Conservation (phyloP, 2,113 vertebrate species). For the Fregetta grallaria region DNA sequence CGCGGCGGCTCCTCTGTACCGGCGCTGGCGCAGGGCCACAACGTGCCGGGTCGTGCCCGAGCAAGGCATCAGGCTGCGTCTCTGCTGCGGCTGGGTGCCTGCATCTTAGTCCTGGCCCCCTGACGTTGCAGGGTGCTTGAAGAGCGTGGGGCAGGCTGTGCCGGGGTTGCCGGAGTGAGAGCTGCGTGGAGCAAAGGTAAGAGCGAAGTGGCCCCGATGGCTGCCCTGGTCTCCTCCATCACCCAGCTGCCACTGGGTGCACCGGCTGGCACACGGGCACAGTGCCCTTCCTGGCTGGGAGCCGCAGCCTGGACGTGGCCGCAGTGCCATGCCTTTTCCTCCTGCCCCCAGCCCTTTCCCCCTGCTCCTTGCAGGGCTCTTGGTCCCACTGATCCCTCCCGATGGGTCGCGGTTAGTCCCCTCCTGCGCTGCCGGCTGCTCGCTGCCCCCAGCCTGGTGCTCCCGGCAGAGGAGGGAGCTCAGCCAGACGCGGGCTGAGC, state of each 20-base stretch:
- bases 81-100: accelerated
- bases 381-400: neutral
- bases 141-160: neutral
- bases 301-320: accelerated
- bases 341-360: neutral
- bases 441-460: neutral
- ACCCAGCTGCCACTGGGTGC: accelerated
- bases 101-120: neutral
- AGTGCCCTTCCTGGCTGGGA: neutral
- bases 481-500: neutral
- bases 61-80: neutral
- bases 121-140: neutral
- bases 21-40: accelerated
- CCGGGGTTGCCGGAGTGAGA: neutral
- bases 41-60: neutral
- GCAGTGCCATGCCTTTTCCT: neutral
- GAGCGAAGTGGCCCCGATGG: accelerated
- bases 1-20: neutral
- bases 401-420: accelerated
- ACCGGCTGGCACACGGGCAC: accelerated
- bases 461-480: neutral
- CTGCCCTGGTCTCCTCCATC: accelerated
- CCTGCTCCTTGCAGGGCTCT: neutral
- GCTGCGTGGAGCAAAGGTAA: neutral
- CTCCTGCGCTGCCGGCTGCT: neutral